phyloP scores from a whole-genome alignment of 2,113 vertebrate species.

The Microcebus tavaratra region DNA sequence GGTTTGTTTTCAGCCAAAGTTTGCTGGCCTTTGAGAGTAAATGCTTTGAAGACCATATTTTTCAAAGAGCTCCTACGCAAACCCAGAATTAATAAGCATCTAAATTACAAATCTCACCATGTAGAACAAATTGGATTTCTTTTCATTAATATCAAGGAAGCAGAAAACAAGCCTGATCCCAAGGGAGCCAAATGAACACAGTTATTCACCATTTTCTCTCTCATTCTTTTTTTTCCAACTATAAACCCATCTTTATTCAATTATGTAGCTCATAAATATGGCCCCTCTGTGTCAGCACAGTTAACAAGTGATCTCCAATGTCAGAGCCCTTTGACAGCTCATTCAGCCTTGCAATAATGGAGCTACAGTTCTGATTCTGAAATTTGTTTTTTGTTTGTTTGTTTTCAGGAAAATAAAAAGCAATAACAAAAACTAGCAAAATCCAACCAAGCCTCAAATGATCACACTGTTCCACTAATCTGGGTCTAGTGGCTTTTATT shows the following conservation, averaged over 20 bases:
- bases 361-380: background rate
- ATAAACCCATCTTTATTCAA: constrained; percentile 82
- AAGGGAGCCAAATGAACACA: constrained; percentile 76
- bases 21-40: constrained; percentile 79
- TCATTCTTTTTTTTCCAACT: constrained; percentile 52
- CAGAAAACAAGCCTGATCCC: constrained; percentile 83
- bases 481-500: background rate
- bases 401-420: background rate
- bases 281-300: background rate
- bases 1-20: constrained; percentile 69
- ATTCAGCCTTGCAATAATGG: background rate
- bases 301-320: constrained; percentile 45
- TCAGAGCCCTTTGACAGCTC: background rate
- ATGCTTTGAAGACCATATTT: constrained; percentile 79
- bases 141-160: constrained; percentile 86
- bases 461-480: constrained; percentile 28
- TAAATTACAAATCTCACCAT: constrained; percentile 85
- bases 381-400: background rate
- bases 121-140: constrained; percentile 87
- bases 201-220: constrained; percentile 78
- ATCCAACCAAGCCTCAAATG: constrained; percentile 33
- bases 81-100: constrained; percentile 82
- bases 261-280: constrained; percentile 74
- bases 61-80: constrained; percentile 74
- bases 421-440: constrained; percentile 26